A percentile compares a stretch with the other conserved stretches of the same genome.
These are phyloP conservation scores for Coleophora flavipennella DNA, from an alignment of 2,888 invertebrate species.

Conservation along the genomic window DNA sequence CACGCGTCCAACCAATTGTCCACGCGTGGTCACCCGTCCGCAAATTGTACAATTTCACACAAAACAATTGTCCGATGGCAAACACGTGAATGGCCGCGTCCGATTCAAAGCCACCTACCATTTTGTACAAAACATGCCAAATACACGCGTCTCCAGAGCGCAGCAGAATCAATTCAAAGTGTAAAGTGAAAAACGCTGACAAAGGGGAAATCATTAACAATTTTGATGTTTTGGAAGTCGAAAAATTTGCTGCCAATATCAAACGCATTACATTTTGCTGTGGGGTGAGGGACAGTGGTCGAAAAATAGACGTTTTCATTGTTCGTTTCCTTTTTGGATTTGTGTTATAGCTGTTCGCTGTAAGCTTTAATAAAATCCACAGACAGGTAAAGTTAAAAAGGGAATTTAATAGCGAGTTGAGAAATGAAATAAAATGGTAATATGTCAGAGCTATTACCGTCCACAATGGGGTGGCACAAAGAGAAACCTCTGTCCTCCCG, in stretches of 20 bases:
- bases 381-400: conserved; percentile 45
- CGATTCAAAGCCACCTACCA: conserved; percentile 47
- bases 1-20: too few species aligned
- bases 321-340: conserved; percentile 28
- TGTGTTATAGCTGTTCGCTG: too few species aligned
- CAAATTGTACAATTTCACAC: conserved; percentile 62
- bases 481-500: conserved; percentile 18
- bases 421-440: conserved; percentile 62
- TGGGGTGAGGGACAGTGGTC: conserved; percentile 2
- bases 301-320: background rate
- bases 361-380: conserved; percentile 25
- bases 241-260: background rate
- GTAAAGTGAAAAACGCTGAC: conserved; percentile 42
- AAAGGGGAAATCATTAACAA: conserved; percentile 31
- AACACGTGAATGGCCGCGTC: conserved; percentile 49
- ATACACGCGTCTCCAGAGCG: conserved; percentile 39
- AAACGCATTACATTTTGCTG: conserved; percentile 1
- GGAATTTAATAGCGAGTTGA: conserved; percentile 46
- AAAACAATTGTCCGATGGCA: conserved; percentile 47
- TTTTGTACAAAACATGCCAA: conserved; percentile 64
- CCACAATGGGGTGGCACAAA: conserved; percentile 58
- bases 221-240: conserved; percentile 4
- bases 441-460: conserved; percentile 50
- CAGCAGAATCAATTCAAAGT: conserved; percentile 44
- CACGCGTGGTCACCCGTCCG: conserved; percentile 43